These are phyloP conservation scores for Drosophila malerkotliana DNA, from an alignment of 1,140 invertebrate species.

Conservation along the genomic window DNA sequence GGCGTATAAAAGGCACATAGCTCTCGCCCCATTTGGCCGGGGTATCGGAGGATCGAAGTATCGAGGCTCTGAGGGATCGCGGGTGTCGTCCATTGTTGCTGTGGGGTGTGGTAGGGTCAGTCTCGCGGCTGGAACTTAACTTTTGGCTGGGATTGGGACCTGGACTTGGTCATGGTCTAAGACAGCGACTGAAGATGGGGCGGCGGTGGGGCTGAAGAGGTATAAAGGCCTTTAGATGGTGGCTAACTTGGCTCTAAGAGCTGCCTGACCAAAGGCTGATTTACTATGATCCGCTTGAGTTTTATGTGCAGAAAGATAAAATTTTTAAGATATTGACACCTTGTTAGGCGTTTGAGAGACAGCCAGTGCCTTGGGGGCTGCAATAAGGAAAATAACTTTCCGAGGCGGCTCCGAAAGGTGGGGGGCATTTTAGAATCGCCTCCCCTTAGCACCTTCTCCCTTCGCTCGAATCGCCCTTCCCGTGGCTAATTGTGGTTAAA, in stretches of 20 bases:
- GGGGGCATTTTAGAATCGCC: conserved; percentile 13
- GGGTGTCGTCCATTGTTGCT: conserved; percentile 53
- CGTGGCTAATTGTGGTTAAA: conserved; percentile 78
- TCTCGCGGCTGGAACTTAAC: conserved; percentile 9
- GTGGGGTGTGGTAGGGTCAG: conserved; percentile 33
- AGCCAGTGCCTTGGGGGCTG: conserved; percentile 22
- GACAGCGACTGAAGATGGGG: conserved; percentile 1
- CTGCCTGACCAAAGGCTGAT: conserved; percentile 78
- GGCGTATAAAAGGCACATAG: conserved; percentile 75
- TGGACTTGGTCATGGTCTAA: background rate
- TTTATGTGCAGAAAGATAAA: conserved; percentile 83
- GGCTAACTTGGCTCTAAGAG: conserved; percentile 46
- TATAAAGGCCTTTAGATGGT: conserved; percentile 44
- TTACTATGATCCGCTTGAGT: conserved; percentile 82
- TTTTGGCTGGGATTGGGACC: conserved; percentile 11
- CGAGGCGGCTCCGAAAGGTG: background rate
- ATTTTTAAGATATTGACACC: conserved; percentile 83
- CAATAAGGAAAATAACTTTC: conserved; percentile 46
- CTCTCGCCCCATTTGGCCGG: conserved; percentile 58
- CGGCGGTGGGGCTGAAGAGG: conserved; percentile 19
- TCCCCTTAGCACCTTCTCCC: conserved; percentile 21
- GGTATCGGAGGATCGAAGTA: conserved; percentile 9
- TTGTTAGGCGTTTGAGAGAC: conserved; percentile 77
- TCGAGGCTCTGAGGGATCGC: background rate
- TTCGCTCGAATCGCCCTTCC: conserved; percentile 31